Conservation (phyloP, 2,888 invertebrate genomes). For the Syritta pipiens region DNA sequence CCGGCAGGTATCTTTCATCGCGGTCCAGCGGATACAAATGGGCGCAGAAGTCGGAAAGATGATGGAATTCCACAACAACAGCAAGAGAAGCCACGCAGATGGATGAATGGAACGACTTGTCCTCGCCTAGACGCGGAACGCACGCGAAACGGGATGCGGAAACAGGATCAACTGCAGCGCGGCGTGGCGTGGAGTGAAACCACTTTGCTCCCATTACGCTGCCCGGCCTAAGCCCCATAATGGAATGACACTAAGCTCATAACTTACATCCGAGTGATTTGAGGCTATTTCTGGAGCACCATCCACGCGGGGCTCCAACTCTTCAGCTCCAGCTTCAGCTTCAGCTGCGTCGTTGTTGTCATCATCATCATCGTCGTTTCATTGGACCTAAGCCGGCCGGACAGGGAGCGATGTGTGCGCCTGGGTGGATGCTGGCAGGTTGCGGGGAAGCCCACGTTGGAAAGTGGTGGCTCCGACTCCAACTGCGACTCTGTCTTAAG, state of each 20-base stretch:
- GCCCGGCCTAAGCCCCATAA: slow-evolving; percentile 60
- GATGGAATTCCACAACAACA: slow-evolving; percentile 57
- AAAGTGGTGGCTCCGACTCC: slow-evolving; percentile 12
- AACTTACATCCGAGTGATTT: slow-evolving; percentile 69
- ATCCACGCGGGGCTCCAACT: neutral
- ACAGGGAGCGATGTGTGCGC: slow-evolving; percentile 32
- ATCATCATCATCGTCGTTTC: no score
- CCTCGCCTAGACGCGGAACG: slow-evolving; percentile 34
- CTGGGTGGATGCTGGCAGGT: slow-evolving; percentile 36
- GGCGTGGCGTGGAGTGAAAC: slow-evolving; percentile 45
- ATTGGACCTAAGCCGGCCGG: no score
- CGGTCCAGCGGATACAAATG: slow-evolving; percentile 52
- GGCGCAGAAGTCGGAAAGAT: slow-evolving; percentile 59
- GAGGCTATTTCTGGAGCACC: slow-evolving; percentile 65
- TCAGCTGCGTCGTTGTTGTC: no score
- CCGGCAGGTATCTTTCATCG: slow-evolving; percentile 69
- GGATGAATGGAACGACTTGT: slow-evolving; percentile 56
- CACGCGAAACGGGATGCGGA: slow-evolving; percentile 56
- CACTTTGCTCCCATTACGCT: slow-evolving; percentile 68
- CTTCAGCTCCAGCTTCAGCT: no score
- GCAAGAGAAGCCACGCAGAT: slow-evolving; percentile 27
- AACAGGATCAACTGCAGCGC: slow-evolving; percentile 53
- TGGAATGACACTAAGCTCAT: slow-evolving; percentile 70
- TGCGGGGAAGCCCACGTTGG: slow-evolving; percentile 20
- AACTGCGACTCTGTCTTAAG: neutral